Conservation (phyloP, 2,797 vertebrate species). For the Emys orbicularis region DNA sequence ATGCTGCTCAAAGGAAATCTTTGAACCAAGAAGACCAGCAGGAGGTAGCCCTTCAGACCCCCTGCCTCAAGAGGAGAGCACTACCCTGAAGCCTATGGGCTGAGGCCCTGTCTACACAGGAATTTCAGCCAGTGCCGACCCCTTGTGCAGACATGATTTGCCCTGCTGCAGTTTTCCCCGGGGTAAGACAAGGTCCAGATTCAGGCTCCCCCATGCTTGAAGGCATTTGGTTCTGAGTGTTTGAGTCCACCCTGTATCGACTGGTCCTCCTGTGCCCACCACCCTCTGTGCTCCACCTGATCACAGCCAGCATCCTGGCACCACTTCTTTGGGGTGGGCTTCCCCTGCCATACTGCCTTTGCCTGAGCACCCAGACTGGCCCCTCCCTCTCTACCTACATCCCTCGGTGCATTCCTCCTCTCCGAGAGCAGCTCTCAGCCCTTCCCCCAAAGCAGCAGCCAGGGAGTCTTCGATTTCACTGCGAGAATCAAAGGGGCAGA, state of each 20-base stretch:
- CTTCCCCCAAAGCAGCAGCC: background rate
- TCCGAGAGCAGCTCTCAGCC: background rate
- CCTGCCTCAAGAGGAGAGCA: no score
- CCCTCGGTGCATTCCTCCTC: background rate
- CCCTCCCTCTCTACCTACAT: background rate
- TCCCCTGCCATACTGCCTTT: background rate
- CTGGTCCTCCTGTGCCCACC: no score
- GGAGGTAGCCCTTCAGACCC: no score
- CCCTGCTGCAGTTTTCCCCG: background rate
- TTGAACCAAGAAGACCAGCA: no score
- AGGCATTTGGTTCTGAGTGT: background rate
- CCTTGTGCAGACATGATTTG: no score
- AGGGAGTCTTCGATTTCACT: background rate
- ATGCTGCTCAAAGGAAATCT: no score
- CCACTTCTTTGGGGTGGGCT: background rate
- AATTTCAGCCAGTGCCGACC: no score
- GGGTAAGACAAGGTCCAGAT: background rate
- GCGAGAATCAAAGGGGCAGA: background rate
- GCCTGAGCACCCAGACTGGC: background rate
- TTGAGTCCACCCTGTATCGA: background rate
- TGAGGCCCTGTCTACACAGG: no score
- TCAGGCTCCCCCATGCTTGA: background rate
- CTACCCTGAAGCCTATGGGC: no score
- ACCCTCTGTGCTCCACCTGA: background rate
- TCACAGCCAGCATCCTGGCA: background rate